Evolutionary conservation across 2,888 invertebrate species (phyloP).

Genomic region (Blastobasis adustella): DNA sequence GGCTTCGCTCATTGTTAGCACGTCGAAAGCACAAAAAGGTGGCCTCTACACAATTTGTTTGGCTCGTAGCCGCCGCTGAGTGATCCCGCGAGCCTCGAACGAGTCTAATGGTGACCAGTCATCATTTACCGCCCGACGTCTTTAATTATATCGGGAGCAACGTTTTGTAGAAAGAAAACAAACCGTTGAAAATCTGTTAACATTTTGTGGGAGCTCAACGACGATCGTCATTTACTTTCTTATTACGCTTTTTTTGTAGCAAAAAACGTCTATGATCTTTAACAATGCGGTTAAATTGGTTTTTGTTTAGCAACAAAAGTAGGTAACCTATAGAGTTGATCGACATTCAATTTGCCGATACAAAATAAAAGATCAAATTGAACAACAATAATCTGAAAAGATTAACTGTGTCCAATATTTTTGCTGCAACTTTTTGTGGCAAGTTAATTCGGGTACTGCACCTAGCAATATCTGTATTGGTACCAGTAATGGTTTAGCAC

Average conservation of each 20-base stretch:
- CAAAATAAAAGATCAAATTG: slow-evolving; percentile 1
- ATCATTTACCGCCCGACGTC: slow-evolving; percentile 55
- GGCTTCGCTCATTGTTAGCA: slow-evolving; percentile 66
- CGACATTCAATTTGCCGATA: slow-evolving; percentile 23
- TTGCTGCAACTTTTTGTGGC: too few species aligned
- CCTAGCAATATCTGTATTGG: too few species aligned
- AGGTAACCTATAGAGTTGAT: slow-evolving; percentile 35
- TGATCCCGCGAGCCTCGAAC: slow-evolving; percentile 33
- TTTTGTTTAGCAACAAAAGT: slow-evolving; percentile 42
- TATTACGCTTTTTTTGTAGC: slow-evolving; percentile 39
- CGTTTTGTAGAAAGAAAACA: slow-evolving; percentile 57
- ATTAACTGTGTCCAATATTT: slow-evolving; percentile 1
- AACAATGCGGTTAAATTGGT: slow-evolving; percentile 55
- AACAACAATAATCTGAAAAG: slow-evolving; percentile 1
- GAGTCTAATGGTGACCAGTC: slow-evolving; percentile 57
- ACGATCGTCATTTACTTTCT: slow-evolving; percentile 20
- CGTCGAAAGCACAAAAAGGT: slow-evolving; percentile 63
- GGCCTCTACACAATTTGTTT: slow-evolving; percentile 65
- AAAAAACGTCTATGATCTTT: slow-evolving; percentile 59
- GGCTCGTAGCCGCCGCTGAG: slow-evolving; percentile 55
- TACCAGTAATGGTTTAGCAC: too few species aligned
- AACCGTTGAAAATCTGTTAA: slow-evolving; percentile 64
- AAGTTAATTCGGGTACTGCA: too few species aligned
- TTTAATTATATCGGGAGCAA: slow-evolving; percentile 58
- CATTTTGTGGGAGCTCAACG: slow-evolving; percentile 57